phyloP scores from a whole-genome alignment of 2,888 invertebrate genomes.

The Didymodactylos carnosus region DNA sequence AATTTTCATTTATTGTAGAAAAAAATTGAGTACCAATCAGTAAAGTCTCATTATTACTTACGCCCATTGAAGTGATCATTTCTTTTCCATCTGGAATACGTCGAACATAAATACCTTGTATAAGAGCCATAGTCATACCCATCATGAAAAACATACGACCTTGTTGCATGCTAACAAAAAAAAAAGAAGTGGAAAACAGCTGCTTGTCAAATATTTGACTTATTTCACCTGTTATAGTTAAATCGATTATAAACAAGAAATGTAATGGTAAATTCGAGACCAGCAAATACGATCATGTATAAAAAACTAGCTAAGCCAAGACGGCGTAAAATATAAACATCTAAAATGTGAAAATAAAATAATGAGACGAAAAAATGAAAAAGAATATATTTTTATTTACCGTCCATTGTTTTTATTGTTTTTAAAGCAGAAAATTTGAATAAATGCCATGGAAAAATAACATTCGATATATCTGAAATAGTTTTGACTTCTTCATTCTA shows the following conservation, averaged over 20 bases:
- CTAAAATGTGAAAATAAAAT: conserved; percentile 32
- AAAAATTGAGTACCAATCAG: no score
- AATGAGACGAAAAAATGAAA: background rate
- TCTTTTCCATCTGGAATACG: conserved; percentile 53
- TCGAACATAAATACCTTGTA: conserved; percentile 57
- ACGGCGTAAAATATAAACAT: conserved; percentile 35
- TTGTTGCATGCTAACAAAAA: conserved; percentile 61
- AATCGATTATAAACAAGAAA: conserved; percentile 83
- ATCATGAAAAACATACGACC: conserved; percentile 89
- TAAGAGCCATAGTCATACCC: conserved; percentile 64
- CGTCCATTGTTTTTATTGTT: background rate
- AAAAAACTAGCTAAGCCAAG: conserved; percentile 46
- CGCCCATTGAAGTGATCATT: conserved; percentile 47
- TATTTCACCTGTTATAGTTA: conserved; percentile 46
- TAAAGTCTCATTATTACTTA: no score
- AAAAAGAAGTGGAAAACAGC: background rate
- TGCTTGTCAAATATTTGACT: background rate
- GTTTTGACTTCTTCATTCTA: background rate
- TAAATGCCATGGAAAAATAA: background rate
- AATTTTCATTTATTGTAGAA: no score
- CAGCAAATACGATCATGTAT: conserved; percentile 80
- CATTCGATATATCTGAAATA: background rate
- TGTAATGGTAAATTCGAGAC: conserved; percentile 84
- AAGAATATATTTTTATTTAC: conserved; percentile 18
- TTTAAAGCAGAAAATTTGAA: background rate